These are phyloP conservation scores for Metridium senile DNA, from an alignment of 92 coral and sea anemone species.

Conservation along the genomic window DNA sequence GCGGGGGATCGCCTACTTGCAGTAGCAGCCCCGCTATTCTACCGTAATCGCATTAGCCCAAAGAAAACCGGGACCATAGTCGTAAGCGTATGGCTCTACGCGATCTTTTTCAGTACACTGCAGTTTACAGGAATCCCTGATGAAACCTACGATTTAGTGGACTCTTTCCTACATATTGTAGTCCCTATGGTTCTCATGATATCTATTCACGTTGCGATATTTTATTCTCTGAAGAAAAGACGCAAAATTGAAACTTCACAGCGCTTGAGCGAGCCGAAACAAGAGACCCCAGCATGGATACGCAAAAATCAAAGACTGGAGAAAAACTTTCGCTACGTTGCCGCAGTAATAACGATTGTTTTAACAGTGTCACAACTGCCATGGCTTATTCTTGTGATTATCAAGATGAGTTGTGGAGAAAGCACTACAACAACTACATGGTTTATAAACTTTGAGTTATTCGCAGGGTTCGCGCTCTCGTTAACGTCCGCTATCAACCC, in stretches of 20 bases:
- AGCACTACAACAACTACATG: conserved; percentile 7
- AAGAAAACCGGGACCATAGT: conserved; percentile 9
- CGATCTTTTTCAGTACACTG: conserved; percentile 38
- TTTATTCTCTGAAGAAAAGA: conserved; percentile 19
- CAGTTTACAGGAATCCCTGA: conserved; percentile 39
- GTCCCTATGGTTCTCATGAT: conserved; percentile 38
- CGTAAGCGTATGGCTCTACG: conserved; percentile 19
- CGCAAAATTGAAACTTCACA: conserved; percentile 12
- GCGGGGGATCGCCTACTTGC: conserved; percentile 42
- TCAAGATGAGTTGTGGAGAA: conserved; percentile 25
- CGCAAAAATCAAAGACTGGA: conserved; percentile 22
- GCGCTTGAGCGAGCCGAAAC: not conserved
- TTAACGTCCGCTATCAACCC: conserved; percentile 42
- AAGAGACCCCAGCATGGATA: conserved; percentile 25
- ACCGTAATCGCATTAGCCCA: conserved; percentile 25
- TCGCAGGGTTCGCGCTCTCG: conserved; percentile 26
- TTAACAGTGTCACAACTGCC: conserved; percentile 44
- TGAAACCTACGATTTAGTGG: conserved; percentile 37
- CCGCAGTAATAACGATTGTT: conserved; percentile 26
- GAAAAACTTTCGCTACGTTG: conserved; percentile 36
- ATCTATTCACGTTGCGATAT: conserved; percentile 23
- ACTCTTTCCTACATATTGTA: conserved; percentile 39
- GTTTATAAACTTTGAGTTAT: conserved; percentile 10
- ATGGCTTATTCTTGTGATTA: conserved; percentile 14
- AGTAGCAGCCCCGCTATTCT: conserved; percentile 27